Evolutionary conservation across 2,113 vertebrate species (phyloP).

Genomic region (Mobula hypostoma): DNA sequence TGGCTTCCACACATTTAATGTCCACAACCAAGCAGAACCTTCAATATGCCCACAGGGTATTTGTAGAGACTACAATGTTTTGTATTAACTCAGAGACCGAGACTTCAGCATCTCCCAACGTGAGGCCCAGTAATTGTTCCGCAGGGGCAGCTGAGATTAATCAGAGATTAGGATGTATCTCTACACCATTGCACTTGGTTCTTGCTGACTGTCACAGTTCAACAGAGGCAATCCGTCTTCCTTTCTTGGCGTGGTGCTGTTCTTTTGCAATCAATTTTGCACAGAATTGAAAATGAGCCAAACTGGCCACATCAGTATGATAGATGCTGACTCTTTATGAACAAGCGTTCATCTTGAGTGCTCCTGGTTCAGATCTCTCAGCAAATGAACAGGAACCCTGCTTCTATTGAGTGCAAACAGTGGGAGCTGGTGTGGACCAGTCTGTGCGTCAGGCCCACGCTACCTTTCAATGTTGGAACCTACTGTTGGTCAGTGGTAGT

Average conservation of each 20-base stretch:
- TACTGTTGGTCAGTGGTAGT: no score
- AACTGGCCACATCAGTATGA: neutral
- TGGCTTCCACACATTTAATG: neutral
- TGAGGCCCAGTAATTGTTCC: neutral
- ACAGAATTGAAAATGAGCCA: neutral
- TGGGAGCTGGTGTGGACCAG: neutral
- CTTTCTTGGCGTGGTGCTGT: neutral
- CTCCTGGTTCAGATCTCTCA: neutral
- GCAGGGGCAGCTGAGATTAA: neutral
- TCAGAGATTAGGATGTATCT: conserved; percentile 4
- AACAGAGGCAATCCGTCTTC: neutral
- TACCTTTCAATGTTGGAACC: no score
- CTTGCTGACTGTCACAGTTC: conserved; percentile 18
- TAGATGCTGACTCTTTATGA: neutral
- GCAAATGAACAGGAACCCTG: neutral
- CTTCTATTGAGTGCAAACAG: neutral
- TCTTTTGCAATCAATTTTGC: neutral
- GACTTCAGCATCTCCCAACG: neutral
- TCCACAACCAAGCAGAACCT: neutral
- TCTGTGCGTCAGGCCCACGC: neutral
- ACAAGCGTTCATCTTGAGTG: neutral
- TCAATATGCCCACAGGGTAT: neutral
- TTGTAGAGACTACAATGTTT: neutral
- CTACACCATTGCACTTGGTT: neutral
- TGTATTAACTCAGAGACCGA: neutral